Evolutionary conservation across 1,140 invertebrate genomes (phyloP), one percentile per base, ranked within the genome.

Genomic region (Danaus melanippus): DNA sequence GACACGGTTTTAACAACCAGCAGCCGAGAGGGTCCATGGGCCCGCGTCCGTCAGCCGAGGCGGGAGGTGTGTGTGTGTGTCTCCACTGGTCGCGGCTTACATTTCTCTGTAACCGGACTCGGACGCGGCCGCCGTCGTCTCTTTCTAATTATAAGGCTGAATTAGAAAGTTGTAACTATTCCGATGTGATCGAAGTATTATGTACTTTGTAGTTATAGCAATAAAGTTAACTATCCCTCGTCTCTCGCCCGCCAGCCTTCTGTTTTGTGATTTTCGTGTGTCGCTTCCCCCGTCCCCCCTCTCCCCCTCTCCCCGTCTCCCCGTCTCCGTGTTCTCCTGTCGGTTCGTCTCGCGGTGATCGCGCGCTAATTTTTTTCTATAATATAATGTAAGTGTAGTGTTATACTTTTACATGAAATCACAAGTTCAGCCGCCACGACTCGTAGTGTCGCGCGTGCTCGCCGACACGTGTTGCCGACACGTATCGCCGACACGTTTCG

Each of bases 141-240:
- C 77, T 85, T 85, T 83, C 80, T 84, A 84, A 85, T 82, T 76
- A 64, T 79, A 85, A 85, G 80, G 82, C 82, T 85, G 82, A 76
- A 82, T 85, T 84, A 82, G 82, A 84, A 85, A 85, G 77, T 81
- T 5, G 76, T 82, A 74, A 80, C 77, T 61, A 61, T 60, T 69
- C 64, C 53, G 57, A 71, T 76, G 76, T 80, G 77, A 79, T 77
- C 73, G 69, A 77, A 78, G 74, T 81, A 79, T 76, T 77, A 77
- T 70, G 72, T 60, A 79, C 72, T 76, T 66, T 79, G 71, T 83
- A 78, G 72, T 68, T 65, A 66, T 75, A 82, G 76, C 78, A 80
- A 83, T 82, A 82, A 82, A 47, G 73, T 70, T 76, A 56, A 69
- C 71, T 77, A 59, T 74, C 60, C 55, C 60, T 60, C 47, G 66